These are phyloP conservation scores for Heliconius ethilla DNA, from an alignment of 2,888 invertebrate genomes.

Conservation along the genomic window DNA sequence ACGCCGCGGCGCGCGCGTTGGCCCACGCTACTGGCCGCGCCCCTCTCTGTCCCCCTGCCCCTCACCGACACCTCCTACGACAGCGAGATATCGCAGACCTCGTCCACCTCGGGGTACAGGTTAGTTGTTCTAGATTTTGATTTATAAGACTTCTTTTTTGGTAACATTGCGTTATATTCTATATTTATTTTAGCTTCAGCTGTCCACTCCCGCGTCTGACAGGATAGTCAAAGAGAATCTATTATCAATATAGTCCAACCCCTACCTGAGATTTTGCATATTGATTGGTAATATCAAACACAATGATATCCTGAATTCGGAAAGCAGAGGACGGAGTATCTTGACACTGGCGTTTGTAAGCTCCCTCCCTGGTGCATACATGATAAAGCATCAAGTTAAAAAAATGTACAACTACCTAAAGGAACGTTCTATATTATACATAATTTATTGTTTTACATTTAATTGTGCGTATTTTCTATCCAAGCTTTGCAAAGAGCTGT, in stretches of 20 bases:
- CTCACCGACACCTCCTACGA: constrained; percentile 89
- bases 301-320: too few relatives aligned
- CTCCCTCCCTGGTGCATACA: too few relatives aligned
- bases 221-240: not conserved
- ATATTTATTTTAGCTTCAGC: too few relatives aligned
- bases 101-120: constrained; percentile 93
- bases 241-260: not conserved
- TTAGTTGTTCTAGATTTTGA: constrained; percentile 63
- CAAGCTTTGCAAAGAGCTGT: too few relatives aligned
- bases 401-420: too few relatives aligned
- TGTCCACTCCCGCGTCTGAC: not conserved
- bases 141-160: not conserved
- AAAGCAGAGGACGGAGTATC: too few relatives aligned
- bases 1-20: constrained; percentile 54
- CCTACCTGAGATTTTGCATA: not conserved
- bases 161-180: too few relatives aligned
- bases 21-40: constrained; percentile 66
- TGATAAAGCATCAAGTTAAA: too few relatives aligned
- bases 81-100: constrained; percentile 91
- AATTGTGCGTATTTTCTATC: too few relatives aligned
- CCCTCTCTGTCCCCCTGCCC: constrained; percentile 45
- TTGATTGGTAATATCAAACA: not conserved
- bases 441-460: too few relatives aligned
- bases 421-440: too few relatives aligned
- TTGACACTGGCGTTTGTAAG: too few relatives aligned